phyloP scores from a whole-genome alignment of 1,140 invertebrate species.

The Plectrocnemia conspersa region DNA sequence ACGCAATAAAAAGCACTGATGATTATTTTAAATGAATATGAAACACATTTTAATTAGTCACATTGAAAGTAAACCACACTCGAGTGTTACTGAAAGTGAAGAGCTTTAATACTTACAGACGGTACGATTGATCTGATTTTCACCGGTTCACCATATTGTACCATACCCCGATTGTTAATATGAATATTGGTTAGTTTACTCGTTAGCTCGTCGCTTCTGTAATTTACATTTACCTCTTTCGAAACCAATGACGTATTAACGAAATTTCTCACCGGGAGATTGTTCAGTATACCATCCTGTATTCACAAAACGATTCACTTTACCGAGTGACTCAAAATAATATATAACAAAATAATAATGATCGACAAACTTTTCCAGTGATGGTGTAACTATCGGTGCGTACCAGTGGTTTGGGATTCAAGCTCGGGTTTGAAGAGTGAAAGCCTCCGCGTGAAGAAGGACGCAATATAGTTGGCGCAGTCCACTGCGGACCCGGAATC shows the following conservation, averaged over 20 bases:
- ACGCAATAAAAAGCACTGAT: neutral
- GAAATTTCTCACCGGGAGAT: constrained; percentile 21
- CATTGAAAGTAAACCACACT: neutral
- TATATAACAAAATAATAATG: neutral
- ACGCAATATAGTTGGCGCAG: constrained; percentile 28
- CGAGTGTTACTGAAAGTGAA: constrained; percentile 2
- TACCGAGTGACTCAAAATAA: neutral
- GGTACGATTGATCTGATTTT: constrained; percentile 26
- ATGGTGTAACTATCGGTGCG: constrained; percentile 32
- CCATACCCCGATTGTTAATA: constrained; percentile 10
- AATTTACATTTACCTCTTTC: constrained; percentile 11
- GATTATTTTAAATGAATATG: neutral
- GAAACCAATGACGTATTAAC: constrained; percentile 7
- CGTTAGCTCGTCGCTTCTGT: neutral
- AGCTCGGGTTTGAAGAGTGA: constrained; percentile 48
- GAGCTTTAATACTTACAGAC: constrained; percentile 20
- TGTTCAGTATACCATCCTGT: too few relatives aligned
- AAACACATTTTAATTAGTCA: neutral
- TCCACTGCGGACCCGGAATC: constrained; percentile 42
- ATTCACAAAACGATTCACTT: too few relatives aligned
- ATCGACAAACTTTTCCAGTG: constrained; percentile 19
- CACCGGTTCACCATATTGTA: constrained; percentile 24
- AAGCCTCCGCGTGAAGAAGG: constrained; percentile 41
- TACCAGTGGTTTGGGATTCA: constrained; percentile 40
- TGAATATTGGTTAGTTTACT: constrained; percentile 12